phyloP scores from a whole-genome alignment of 35 echinoderm and acorn worm species.

The Lytechinus pictus region DNA sequence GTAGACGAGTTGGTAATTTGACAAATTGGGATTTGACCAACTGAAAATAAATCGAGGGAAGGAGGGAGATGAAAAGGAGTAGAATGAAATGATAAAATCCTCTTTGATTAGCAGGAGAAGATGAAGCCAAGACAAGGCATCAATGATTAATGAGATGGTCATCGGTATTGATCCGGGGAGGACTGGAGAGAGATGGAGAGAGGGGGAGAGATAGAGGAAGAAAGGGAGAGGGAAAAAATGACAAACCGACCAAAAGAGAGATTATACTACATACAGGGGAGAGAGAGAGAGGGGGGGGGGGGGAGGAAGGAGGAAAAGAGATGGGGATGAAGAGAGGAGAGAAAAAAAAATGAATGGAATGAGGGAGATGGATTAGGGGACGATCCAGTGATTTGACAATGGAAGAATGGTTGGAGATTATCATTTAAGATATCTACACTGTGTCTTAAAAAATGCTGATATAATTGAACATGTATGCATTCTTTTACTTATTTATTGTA shows the following conservation, averaged over 20 bases:
- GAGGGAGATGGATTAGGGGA: background rate
- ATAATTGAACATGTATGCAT: no score
- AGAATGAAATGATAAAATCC: background rate
- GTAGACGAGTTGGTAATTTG: no score
- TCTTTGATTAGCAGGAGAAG: background rate
- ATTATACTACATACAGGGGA: no score
- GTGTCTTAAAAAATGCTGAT: no score
- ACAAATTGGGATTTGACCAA: no score
- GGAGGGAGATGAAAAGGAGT: background rate
- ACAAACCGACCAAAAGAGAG: no score
- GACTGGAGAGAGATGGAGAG: no score
- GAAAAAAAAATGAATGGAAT: background rate
- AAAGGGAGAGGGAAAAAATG: background rate
- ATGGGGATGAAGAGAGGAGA: background rate
- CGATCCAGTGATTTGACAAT: background rate
- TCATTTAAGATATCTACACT: no score
- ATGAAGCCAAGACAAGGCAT: background rate
- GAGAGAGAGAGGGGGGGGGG: no score
- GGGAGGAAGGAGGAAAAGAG: background rate
- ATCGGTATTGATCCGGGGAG: background rate
- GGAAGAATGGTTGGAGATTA: background rate
- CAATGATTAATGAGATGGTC: constrained; percentile 11
- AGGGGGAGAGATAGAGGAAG: no score
- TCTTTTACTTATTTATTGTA: no score
- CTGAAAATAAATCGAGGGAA: no score